Evolutionary conservation across 2,797 vertebrate genomes (phyloP), one percentile per base, ranked within the genome.

Genomic region (Labroides dimidiatus): DNA sequence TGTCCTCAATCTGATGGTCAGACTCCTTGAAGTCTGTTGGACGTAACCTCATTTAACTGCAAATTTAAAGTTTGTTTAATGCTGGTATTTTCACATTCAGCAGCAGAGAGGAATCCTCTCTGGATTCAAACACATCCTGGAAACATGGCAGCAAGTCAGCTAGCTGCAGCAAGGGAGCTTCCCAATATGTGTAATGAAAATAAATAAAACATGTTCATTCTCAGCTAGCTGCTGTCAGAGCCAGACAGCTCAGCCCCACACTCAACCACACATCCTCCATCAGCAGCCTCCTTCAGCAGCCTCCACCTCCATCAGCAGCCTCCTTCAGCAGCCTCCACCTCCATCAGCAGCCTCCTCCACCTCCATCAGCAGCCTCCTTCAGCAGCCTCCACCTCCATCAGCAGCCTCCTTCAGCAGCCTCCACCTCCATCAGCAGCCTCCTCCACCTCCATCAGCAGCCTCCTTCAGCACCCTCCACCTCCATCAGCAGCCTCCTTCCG

Each of bases 131-230:
- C 23, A 27, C 44, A 59, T 49, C 56, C 27, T 47, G 24, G 4
- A 5, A 0, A 45, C 42, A 44, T 48, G 45, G 30, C 30, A 33
- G 30, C 30, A 7, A 33, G 30, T 33, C 30, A 33, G 30, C 27
- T n/a, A 33, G 30, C 37, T 13, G 11, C 37, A 39, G 3, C 37
- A 2, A 65, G 21, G 69, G 39, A 60, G 48, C 64, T 17, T 36
- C 59, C 44, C 66, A 52, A 63, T 72, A 60, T 66, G 75, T 81
- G 59, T 85, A 70, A 80, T 86, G 64, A 77, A 82, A 78, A 81
- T 69, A 79, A 76, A 80, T 75, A 83, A 80, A 80, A 66, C 67
- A 84, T 84, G 75, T 63, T 74, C 72, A 83, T 88, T 51, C 55
- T 69, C 69, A 73, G 69, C 72, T 55, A 66, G 64, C 50, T 65